Evolutionary conservation across 2,113 vertebrate species (phyloP), one percentile per base, ranked within the genome.

Genomic region (Myiozetetes cayanensis): DNA sequence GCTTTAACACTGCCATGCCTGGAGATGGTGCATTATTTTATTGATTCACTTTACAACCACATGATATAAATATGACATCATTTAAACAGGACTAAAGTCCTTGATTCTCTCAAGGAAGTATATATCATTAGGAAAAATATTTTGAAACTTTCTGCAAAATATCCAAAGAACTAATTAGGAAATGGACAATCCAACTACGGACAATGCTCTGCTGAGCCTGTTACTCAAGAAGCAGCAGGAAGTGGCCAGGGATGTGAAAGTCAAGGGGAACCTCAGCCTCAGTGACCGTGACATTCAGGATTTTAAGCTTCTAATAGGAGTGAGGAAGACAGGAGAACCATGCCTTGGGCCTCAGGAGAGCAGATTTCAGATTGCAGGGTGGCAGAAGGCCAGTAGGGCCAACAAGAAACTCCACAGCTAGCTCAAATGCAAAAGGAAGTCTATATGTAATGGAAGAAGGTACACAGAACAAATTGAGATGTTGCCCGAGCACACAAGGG

Each of bases 1-100:
- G 89, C 50, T 72, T 68, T 91, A 95, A 80, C 76, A 78, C 62
- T 85, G 35, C 35, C 75, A 85, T n/a, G 37, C 76, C 55, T 66
- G 47, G 87, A 95, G 47, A 23, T 4, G 72, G n/a, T 44, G 15
- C 62, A 49, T 75, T 87, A 72, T 88, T 95, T 92, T 46, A 76
- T 24, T 67, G 63, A 88, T 90, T 89, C 88, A 61, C 15, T 95
- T 83, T 25, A 84, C 53, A 92, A 80, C 72, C 93, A 94, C 50
- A 76, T 65, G 94, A 85, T 85, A 80, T 72, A 95, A 97, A 70
- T 72, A 85, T 70, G 27, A 83, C 70, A 79, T 71, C 7, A 90
- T 87, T 95, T 95, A 79, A 95, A 77, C 41, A 9, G 25, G 90
- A 96, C 52, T 81, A 33, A 95, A 95, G 85, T 91, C 87, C 93